A percentile compares a stretch with the other conserved stretches of the same genome.
Conservation (phyloP, 2,888 invertebrate genomes). For the Heliconius ismenius region DNA sequence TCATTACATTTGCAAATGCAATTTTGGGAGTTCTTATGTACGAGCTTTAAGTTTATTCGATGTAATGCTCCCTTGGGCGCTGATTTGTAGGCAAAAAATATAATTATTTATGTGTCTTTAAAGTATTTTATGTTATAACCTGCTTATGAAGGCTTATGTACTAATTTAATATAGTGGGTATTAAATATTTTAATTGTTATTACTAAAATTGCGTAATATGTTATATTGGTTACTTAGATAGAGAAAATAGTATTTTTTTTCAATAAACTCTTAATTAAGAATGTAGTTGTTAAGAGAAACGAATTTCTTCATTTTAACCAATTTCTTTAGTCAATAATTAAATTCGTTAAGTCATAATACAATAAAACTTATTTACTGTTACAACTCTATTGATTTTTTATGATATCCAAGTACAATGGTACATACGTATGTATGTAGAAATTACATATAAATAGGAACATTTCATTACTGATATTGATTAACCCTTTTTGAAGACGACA, state of each 20-base stretch:
- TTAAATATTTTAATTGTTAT: background rate
- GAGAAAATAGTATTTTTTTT: too few relatives aligned
- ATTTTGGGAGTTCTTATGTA: constrained; percentile 30
- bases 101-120: background rate
- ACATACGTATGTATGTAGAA: background rate
- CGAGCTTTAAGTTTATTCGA: constrained; percentile 24
- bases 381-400: background rate
- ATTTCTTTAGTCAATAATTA: too few relatives aligned
- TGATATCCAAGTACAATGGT: background rate
- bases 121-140: background rate
- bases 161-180: background rate
- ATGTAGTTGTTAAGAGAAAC: too few relatives aligned
- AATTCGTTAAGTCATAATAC: too few relatives aligned
- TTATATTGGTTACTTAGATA: too few relatives aligned
- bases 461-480: background rate
- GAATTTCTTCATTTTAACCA: too few relatives aligned
- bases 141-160: background rate
- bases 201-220: background rate
- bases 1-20: constrained; percentile 40
- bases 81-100: constrained; percentile 35
- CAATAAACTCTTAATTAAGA: too few relatives aligned
- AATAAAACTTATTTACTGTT: too few relatives aligned
- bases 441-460: too few relatives aligned
- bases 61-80: constrained; percentile 37
- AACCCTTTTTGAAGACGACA: background rate